Evolutionary conservation across 64 coral and sea anemone species (phyloP).

Genomic region (Anthopleura sola): DNA sequence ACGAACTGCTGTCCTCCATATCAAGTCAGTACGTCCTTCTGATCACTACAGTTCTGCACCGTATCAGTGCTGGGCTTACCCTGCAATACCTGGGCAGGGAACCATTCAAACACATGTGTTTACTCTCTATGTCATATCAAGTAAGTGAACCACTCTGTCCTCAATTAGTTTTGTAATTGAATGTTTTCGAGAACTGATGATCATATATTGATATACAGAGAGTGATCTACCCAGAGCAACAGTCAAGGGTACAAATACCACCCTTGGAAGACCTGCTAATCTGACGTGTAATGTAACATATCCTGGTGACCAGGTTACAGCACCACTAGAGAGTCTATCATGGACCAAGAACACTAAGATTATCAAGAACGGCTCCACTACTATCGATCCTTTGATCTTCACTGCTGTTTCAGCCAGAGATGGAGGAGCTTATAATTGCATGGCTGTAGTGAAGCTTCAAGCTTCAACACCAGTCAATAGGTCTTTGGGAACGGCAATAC

Average conservation of each 20-base stretch:
- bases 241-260: neutral
- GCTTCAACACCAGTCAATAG: neutral
- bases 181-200: too few relatives aligned
- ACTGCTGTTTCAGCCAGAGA: neutral
- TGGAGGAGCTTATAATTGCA: neutral
- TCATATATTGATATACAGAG: neutral
- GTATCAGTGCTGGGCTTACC: neutral
- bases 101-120: neutral
- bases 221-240: neutral
- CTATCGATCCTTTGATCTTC: conserved; percentile 1
- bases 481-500: neutral
- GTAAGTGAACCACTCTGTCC: neutral
- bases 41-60: neutral
- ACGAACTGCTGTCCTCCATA: neutral
- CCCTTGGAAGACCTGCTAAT: neutral
- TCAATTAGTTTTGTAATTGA: neutral
- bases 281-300: neutral
- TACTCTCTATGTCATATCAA: neutral
- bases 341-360: neutral
- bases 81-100: neutral
- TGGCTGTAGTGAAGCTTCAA: neutral
- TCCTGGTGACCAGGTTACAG: neutral
- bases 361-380: neutral
- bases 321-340: neutral
- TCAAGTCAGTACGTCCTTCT: neutral